Conservation (phyloP, 2,797 vertebrate species). For the Channallabes apus region DNA sequence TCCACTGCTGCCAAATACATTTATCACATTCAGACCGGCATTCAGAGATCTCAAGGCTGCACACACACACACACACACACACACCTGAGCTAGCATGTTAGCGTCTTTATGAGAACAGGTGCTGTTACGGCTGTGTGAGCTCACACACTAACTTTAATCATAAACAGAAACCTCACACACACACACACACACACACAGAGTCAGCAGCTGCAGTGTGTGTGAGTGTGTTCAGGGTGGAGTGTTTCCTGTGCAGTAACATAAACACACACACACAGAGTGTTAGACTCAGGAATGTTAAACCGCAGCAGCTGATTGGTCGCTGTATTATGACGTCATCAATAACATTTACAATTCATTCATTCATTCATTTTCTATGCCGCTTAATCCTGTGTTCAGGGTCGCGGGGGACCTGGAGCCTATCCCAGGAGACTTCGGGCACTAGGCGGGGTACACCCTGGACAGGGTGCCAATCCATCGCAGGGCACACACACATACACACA, state of each 20-base stretch:
- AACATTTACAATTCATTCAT: no score
- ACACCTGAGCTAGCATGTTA: slow-evolving; percentile 4
- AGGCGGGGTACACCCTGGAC: no score
- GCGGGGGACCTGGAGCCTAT: no score
- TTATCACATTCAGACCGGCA: neutral
- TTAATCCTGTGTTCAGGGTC: no score
- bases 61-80: neutral
- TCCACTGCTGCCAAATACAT: neutral
- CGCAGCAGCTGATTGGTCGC: neutral
- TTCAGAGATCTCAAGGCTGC: neutral
- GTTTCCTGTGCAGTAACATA: neutral
- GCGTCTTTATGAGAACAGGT: neutral
- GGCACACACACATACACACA: no score
- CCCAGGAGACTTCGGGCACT: no score
- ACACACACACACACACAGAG: neutral
- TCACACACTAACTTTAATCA: neutral
- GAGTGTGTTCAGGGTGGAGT: neutral
- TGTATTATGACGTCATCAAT: neutral
- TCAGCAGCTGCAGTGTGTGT: neutral
- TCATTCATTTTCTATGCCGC: no score
- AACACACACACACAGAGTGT: neutral
- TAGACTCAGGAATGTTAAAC: neutral
- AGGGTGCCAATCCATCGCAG: no score
- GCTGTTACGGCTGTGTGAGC: neutral
- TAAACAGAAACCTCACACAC: neutral